Percentiles rank a stretch among this genome's conserved stretches.
phyloP scores from a whole-genome alignment of 2,888 invertebrate genomes.

The Drosophila trichaetosa region DNA sequence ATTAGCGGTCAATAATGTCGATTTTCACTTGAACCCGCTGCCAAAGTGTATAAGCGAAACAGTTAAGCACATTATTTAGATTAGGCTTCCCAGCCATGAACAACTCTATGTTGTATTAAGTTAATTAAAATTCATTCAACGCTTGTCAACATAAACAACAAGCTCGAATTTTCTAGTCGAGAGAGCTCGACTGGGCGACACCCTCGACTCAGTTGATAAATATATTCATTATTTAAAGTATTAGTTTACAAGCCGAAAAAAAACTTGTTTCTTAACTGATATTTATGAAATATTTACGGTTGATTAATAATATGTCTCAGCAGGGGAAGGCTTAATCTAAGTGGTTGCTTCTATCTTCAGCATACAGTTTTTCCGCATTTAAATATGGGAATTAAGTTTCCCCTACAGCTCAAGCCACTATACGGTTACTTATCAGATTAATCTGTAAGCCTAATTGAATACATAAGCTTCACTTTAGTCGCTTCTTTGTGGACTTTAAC shows the following conservation, averaged over 20 bases:
- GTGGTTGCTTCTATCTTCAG: neutral
- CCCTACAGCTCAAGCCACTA: neutral
- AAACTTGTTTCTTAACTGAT: neutral
- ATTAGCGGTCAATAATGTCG: slow-evolving; percentile 47
- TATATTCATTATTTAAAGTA: neutral
- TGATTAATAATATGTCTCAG: neutral
- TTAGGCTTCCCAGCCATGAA: neutral
- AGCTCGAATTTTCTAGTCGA: neutral
- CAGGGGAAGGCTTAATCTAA: neutral
- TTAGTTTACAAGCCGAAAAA: no score
- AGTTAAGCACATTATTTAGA: slow-evolving; percentile 6
- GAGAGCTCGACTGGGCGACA: neutral
- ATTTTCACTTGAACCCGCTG: slow-evolving; percentile 3
- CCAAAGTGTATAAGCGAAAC: neutral
- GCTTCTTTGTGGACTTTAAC: neutral
- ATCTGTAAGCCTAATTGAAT: neutral
- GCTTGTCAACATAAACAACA: neutral
- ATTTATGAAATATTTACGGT: neutral
- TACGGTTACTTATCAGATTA: neutral
- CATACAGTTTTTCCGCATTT: neutral
- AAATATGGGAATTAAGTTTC: neutral
- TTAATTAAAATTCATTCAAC: neutral
- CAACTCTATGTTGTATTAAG: neutral
- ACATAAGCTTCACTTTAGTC: neutral
- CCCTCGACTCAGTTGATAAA: neutral